Conservation (phyloP, 2,113 vertebrate genomes). For the Climacteris rufus region DNA sequence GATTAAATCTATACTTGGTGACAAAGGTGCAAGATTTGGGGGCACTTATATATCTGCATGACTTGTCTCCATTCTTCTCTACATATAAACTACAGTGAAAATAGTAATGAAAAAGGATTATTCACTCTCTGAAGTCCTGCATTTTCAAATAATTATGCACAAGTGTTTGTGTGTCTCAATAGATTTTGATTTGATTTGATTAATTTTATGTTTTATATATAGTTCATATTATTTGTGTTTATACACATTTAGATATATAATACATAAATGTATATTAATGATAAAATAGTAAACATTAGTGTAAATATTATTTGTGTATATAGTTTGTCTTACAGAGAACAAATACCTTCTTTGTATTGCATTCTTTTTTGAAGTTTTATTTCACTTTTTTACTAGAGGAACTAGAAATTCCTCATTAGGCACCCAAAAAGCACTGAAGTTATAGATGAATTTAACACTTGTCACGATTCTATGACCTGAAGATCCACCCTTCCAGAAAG, state of each 20-base stretch:
- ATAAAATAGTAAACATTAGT: neutral
- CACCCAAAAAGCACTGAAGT: neutral
- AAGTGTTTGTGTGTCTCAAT: neutral
- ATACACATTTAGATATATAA: neutral
- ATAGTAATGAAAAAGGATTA: neutral
- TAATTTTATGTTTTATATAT: neutral
- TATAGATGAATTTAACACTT: neutral
- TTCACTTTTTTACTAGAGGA: neutral
- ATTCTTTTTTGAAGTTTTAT: neutral
- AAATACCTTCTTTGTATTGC: neutral
- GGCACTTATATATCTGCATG: fast-evolving
- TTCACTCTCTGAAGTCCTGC: neutral
- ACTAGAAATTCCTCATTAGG: neutral
- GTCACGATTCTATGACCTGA: neutral
- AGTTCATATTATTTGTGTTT: neutral
- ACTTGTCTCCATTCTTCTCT: neutral
- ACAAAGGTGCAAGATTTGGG: neutral
- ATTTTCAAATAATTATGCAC: neutral
- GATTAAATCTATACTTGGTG: neutral
- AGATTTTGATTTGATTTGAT: neutral
- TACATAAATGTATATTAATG: neutral
- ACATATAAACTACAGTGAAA: neutral
- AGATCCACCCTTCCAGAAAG: neutral
- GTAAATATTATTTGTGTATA: neutral
- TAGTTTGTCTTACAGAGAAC: neutral